Conservation (phyloP, 2,113 vertebrate species). For the Esox niger region DNA sequence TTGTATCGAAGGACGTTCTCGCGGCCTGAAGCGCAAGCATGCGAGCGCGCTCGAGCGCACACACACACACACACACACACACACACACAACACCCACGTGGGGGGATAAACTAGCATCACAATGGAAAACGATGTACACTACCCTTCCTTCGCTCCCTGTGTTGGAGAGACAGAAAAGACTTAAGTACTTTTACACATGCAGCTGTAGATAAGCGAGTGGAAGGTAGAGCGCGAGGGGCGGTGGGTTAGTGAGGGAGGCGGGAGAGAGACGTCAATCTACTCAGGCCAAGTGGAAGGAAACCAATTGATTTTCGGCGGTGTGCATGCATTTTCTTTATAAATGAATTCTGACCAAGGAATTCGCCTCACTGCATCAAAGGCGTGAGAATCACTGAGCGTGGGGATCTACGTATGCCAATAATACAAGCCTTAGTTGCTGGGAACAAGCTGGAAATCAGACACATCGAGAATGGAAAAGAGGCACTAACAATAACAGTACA, state of each 20-base stretch:
- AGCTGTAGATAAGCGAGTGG: background rate
- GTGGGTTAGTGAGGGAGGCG: background rate
- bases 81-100: background rate
- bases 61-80: background rate
- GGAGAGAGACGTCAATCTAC: background rate
- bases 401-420: background rate
- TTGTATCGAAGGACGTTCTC: no score
- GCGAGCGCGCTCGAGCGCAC: background rate
- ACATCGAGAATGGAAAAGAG: background rate
- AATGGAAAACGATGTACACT: background rate
- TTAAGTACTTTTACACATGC: background rate
- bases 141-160: background rate
- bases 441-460: background rate
- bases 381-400: background rate
- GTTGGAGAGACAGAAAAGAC: background rate
- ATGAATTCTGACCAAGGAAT: background rate
- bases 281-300: background rate
- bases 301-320: slow-evolving; percentile 1
- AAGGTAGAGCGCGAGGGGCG: background rate
- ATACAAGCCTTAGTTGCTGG: background rate
- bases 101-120: background rate
- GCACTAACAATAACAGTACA: background rate
- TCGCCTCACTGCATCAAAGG: background rate
- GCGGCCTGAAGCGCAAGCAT: background rate
- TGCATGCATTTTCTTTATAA: slow-evolving; percentile 4